Evolutionary conservation across 2,797 vertebrate species (phyloP).

Genomic region (Enteromius argenteus): DNA sequence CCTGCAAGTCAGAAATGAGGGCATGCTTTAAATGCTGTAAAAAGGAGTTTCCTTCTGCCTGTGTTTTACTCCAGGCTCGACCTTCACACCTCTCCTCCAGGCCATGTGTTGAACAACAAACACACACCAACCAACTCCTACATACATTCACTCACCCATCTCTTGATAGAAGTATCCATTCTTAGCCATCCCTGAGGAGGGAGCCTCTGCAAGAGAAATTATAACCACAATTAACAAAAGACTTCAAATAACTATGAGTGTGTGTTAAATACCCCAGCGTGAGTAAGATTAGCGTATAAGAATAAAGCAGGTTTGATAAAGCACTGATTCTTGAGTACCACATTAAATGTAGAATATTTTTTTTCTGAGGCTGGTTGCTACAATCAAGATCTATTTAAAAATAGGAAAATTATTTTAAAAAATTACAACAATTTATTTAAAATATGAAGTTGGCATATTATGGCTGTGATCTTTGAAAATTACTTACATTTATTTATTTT

Average conservation of each 20-base stretch:
- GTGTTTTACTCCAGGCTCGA: neutral
- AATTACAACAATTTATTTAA: neutral
- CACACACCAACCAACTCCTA: conserved; percentile 34
- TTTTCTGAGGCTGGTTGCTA: neutral
- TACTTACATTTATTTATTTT: neutral
- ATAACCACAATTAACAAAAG: conserved; percentile 46
- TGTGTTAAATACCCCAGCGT: conserved; percentile 11
- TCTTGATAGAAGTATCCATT: conserved; percentile 95
- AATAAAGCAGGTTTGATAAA: neutral
- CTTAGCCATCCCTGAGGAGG: conserved; percentile 90
- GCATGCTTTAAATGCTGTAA: conserved; percentile 1
- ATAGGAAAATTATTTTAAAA: neutral
- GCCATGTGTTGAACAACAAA: conserved; percentile 22
- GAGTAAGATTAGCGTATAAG: neutral
- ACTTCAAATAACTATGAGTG: neutral
- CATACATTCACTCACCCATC: conserved; percentile 84
- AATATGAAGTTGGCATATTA: neutral
- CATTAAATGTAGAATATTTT: neutral
- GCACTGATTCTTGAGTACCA: neutral
- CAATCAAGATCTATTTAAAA: neutral
- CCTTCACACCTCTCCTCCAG: conserved; percentile 5
- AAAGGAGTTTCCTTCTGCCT: conserved; percentile 14
- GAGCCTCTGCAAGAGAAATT: conserved; percentile 79
- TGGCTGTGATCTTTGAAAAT: neutral
- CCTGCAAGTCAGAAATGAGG: neutral